Conservation (phyloP, 2,113 vertebrate genomes). For the Phaethornis superciliosus region DNA sequence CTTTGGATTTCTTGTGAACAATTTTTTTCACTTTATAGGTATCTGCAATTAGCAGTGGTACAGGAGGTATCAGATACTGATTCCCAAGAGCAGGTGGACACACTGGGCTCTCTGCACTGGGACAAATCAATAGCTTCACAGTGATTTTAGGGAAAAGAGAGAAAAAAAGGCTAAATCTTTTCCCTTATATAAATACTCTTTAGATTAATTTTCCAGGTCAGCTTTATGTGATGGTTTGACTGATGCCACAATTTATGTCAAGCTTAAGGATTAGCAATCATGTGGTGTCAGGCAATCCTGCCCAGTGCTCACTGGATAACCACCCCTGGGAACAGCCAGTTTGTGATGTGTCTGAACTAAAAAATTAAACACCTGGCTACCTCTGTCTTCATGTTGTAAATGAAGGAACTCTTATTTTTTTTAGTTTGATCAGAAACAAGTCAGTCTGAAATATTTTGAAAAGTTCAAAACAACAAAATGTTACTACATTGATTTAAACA, state of each 20-base stretch:
- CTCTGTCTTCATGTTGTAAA: not conserved
- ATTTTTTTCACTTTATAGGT: not conserved
- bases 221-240: not conserved
- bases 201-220: not conserved
- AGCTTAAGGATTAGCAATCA: not conserved
- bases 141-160: not conserved
- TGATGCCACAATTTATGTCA: not conserved
- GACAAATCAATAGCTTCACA: not conserved
- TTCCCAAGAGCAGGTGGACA: not conserved
- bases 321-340: accelerated
- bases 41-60: not conserved
- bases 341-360: not conserved
- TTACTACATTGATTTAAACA: constrained; percentile 41
- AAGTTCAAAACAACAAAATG: constrained; percentile 17
- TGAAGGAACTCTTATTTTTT: not conserved
- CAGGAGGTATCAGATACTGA: not conserved
- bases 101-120: not conserved
- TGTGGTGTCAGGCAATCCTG: not conserved
- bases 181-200: not conserved
- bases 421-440: not conserved
- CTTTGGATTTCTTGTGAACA: not conserved
- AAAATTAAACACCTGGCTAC: not conserved
- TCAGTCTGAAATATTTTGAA: not conserved
- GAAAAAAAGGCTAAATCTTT: not conserved
- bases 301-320: not conserved